Conservation (phyloP, 2,888 invertebrate species). For the Apoda limacodes region DNA sequence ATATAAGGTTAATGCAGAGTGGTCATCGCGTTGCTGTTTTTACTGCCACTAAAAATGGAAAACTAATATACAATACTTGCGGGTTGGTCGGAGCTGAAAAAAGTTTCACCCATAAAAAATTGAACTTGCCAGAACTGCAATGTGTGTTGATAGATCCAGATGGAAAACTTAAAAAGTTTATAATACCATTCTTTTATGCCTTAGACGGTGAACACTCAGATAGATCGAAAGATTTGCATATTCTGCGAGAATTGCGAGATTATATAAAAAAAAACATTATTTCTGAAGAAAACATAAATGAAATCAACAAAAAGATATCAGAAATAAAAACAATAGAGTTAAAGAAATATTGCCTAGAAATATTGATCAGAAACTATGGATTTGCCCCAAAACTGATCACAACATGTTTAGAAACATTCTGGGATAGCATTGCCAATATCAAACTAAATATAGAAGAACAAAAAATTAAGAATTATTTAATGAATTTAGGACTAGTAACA, state of each 20-base stretch:
- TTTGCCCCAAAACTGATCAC: slow-evolving; percentile 72
- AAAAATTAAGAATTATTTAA: slow-evolving; percentile 40
- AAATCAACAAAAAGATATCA: slow-evolving; percentile 67
- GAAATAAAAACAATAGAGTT: slow-evolving; percentile 80
- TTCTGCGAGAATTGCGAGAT: slow-evolving; percentile 80
- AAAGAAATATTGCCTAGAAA: slow-evolving; percentile 77
- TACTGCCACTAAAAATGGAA: slow-evolving; percentile 87
- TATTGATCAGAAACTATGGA: slow-evolving; percentile 74
- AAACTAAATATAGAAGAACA: slow-evolving; percentile 26
- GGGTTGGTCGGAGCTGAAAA: slow-evolving; percentile 80
- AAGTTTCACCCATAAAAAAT: slow-evolving; percentile 64
- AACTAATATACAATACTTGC: slow-evolving; percentile 83
- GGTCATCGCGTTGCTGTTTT: slow-evolving; percentile 93
- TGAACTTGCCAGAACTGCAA: slow-evolving; percentile 73
- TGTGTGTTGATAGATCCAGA: slow-evolving; percentile 88
- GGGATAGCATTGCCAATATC: slow-evolving; percentile 35
- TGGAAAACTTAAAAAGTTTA: slow-evolving; percentile 83
- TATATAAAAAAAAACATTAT: slow-evolving; percentile 69
- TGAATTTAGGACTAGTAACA: slow-evolving; percentile 39
- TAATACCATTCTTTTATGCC: slow-evolving; percentile 92
- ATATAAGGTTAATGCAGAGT: slow-evolving; percentile 92
- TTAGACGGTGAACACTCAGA: slow-evolving; percentile 89
- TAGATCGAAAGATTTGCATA: slow-evolving; percentile 87
- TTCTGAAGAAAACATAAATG: slow-evolving; percentile 57
- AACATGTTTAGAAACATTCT: slow-evolving; percentile 58